Evolutionary conservation across 2,113 vertebrate genomes (phyloP), one percentile per base, ranked within the genome.

Genomic region (Stegastes partitus): DNA sequence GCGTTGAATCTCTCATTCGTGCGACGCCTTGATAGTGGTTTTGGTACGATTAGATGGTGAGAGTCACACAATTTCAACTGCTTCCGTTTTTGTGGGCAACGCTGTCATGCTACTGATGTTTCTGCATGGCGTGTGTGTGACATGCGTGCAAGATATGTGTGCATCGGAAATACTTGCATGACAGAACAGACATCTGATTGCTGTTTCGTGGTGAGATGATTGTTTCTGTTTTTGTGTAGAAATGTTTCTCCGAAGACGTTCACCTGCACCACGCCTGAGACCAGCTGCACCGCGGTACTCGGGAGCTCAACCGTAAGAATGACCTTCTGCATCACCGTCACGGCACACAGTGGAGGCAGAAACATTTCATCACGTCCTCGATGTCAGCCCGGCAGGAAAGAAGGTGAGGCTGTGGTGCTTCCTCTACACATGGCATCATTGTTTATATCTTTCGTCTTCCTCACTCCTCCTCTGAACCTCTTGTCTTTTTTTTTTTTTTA

Each of bases 381-480:
- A 16, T 93, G 87, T 74, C 90, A 93, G 73, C 6, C 26, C 1
- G 92, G 92, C 1, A 79, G 76, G 25, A 69, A 3, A 39, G 85
- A 89, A 82, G 85, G 93, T 93, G 62, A 63, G 65, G 19, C 0
- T 5, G 7, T 69, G 23, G 2, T 49, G 9, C 15, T 57, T 70
- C 25, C 25, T 21, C 11, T 11, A 5, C 25, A 15, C 18, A 0
- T n/a, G 12, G 1, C 34, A 14, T 55, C 37, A 10, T 49, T 28
- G 11, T 65, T 47, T 10, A 1, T 65, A 1, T n/a, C 16, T 28
- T 18, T 0, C 23, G 14, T 51, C n/a, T 56, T 19, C 21, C 31
- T 57, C 39, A 34, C 34, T 49, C 44, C 65, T 26, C 34, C 65
- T 59, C 64, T 64, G 62, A 59, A 7, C 31, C 31, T 78, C 9